Evolutionary conservation across 2,888 invertebrate species (phyloP).

Genomic region (Drosophila longiperda): DNA sequence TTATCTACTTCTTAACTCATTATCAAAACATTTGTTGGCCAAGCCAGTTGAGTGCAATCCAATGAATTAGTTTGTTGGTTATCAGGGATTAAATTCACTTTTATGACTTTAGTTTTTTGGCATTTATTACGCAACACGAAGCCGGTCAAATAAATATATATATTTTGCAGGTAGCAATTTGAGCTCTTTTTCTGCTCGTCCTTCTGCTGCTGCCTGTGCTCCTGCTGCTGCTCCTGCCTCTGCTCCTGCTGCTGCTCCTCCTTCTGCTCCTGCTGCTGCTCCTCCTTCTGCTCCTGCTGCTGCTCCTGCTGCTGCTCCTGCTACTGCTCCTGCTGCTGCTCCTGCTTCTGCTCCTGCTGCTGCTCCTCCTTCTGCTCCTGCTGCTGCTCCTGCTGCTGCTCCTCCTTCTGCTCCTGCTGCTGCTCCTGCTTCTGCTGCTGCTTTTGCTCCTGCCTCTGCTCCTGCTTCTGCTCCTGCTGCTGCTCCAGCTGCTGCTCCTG

Average conservation of each 20-base stretch:
- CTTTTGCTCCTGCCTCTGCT: background rate
- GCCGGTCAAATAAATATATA: background rate
- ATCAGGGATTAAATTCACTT: slow-evolving; percentile 8
- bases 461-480: background rate
- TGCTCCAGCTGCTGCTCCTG: background rate
- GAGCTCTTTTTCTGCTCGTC: too few species aligned
- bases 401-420: background rate
- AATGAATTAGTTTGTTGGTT: slow-evolving; percentile 15
- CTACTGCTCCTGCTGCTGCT: background rate
- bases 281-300: background rate
- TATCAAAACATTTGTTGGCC: background rate
- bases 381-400: background rate
- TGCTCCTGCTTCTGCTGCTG: too few species aligned
- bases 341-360: background rate
- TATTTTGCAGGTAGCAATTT: background rate
- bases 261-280: background rate
- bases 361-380: too few species aligned
- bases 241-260: background rate
- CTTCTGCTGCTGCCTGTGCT: background rate
- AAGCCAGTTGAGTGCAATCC: background rate
- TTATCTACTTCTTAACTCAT: background rate
- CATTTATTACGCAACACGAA: background rate
- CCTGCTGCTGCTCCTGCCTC: background rate
- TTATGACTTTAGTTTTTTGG: slow-evolving; percentile 19
- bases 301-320: too few species aligned